Percentiles rank a stretch among this genome's conserved stretches.
phyloP scores from a whole-genome alignment of 2,113 vertebrate genomes.

The Gadus macrocephalus region DNA sequence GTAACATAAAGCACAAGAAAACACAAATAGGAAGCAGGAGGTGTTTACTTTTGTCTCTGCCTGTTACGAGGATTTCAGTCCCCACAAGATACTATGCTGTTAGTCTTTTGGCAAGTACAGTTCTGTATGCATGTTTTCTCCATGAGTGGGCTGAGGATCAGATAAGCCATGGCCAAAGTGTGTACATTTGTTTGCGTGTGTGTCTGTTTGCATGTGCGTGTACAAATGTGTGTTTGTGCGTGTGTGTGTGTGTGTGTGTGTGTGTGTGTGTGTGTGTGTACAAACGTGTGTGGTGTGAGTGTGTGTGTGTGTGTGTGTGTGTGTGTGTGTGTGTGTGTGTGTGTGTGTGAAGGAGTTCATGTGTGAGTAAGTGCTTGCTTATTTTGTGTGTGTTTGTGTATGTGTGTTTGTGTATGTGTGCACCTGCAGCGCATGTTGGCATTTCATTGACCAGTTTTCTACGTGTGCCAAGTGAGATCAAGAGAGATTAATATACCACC shows the following conservation, averaged over 20 bases:
- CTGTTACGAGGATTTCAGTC: conserved; percentile 30
- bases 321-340: background rate
- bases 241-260: conserved; percentile 16
- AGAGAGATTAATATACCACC: conserved; percentile 29
- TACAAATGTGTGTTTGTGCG: background rate
- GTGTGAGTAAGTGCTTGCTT: background rate
- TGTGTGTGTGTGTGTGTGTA: conserved; percentile 17
- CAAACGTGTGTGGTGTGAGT: conserved; percentile 3
- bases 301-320: conserved; percentile 2
- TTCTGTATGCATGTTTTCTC: conserved; percentile 48
- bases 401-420: conserved; percentile 10
- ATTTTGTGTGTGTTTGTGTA: conserved; percentile 3
- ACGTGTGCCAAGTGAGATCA: conserved; percentile 3
- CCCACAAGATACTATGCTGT: conserved; percentile 32
- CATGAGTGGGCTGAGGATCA: conserved; percentile 53
- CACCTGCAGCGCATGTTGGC: conserved; percentile 2
- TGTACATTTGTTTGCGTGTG: background rate
- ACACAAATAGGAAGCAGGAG: conserved; percentile 7
- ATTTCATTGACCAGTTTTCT: conserved; percentile 4
- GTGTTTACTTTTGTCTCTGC: conserved; percentile 15
- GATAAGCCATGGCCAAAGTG: conserved; percentile 37
- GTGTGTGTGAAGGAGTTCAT: background rate
- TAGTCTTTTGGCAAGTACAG: conserved; percentile 40
- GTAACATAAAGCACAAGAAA: background rate
- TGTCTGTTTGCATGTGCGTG: conserved; percentile 5